Evolutionary conservation across 2,113 vertebrate species (phyloP).

Genomic region (Ochotona curzoniae): DNA sequence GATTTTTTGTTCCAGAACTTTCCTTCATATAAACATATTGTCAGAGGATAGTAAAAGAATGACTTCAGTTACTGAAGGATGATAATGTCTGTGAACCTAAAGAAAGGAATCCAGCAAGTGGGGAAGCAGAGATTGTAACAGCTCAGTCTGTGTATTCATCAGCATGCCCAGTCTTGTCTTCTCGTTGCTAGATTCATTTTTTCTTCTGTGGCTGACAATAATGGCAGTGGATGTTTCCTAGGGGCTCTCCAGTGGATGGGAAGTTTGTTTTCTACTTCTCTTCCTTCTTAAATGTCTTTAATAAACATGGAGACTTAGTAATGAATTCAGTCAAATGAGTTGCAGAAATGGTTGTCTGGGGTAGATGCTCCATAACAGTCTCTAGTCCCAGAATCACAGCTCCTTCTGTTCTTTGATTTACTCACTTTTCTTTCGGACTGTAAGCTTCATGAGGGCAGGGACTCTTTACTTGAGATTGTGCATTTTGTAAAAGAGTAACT

Average conservation of each 20-base stretch:
- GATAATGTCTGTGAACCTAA: neutral
- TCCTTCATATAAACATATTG: slow-evolving; percentile 29
- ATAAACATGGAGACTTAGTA: neutral
- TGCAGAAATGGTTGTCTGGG: neutral
- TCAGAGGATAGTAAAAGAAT: slow-evolving; percentile 51
- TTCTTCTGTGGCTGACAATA: neutral
- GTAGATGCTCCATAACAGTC: neutral
- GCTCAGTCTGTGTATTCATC: neutral
- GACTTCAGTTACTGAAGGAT: neutral
- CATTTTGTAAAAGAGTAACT: neutral
- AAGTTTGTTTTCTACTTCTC: slow-evolving; percentile 23
- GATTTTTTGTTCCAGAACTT: slow-evolving; percentile 62
- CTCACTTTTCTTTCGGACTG: neutral
- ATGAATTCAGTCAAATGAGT: neutral
- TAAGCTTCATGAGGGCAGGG: neutral
- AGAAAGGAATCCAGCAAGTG: neutral
- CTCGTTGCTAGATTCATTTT: neutral
- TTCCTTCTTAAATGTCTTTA: slow-evolving; percentile 29
- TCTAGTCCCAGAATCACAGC: neutral
- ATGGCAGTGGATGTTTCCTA: neutral
- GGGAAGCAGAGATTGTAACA: neutral
- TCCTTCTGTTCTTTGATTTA: neutral
- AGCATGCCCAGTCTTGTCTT: slow-evolving; percentile 20
- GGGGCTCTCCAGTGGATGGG: slow-evolving; percentile 30
- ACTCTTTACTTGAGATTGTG: neutral